These are phyloP conservation scores for Tinamus major DNA, from an alignment of 2,797 vertebrate genomes.

Conservation along the genomic window DNA sequence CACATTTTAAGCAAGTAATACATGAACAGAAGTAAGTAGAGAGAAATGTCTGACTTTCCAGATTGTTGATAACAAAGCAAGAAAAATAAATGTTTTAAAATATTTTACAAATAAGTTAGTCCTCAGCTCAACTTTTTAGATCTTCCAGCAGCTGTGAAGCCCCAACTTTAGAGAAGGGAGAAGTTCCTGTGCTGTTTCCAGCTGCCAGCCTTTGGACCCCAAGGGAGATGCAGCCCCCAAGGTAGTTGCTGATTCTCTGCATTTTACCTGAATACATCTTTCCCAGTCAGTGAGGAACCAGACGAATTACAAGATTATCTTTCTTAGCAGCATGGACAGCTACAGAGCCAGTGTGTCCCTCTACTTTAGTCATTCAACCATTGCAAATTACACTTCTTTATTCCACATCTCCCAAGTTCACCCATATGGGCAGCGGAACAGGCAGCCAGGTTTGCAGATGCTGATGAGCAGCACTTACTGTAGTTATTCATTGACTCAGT, in stretches of 20 bases:
- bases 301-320: neutral
- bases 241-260: neutral
- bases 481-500: neutral
- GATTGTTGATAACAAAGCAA: neutral
- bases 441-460: neutral
- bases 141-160: neutral
- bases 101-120: neutral
- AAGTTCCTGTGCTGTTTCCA: neutral
- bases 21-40: neutral
- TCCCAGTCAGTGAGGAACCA: neutral
- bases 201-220: neutral
- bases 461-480: constrained; percentile 3
- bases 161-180: neutral
- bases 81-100: neutral
- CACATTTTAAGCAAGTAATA: neutral
- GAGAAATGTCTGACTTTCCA: neutral
- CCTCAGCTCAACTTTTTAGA: neutral
- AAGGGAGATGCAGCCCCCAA: neutral
- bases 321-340: neutral
- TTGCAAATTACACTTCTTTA: neutral
- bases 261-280: neutral
- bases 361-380: neutral
- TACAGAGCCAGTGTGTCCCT: neutral
- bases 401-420: neutral
- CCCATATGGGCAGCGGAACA: neutral